Evolutionary conservation across 2,888 invertebrate species (phyloP).

Genomic region (Leucoptera coffeella): DNA sequence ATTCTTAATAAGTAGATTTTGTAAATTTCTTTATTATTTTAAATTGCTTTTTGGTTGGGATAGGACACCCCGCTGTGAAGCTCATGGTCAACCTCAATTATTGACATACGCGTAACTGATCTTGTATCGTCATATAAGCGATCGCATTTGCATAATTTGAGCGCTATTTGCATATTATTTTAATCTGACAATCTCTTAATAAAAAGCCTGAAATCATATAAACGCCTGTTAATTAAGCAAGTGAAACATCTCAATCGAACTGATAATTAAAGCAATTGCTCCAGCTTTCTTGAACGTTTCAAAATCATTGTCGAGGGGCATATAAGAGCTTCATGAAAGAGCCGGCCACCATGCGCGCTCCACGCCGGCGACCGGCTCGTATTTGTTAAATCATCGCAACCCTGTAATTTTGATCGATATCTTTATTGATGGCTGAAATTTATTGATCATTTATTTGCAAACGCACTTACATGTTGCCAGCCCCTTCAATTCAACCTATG

Average conservation of each 20-base stretch:
- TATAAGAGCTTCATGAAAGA: constrained; percentile 44
- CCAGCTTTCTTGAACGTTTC: constrained; percentile 25
- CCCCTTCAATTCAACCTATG: constrained; percentile 27
- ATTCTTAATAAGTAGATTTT: too few relatives aligned
- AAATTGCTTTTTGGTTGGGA: too few relatives aligned
- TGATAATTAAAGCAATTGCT: constrained; percentile 38
- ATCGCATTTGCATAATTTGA: too few relatives aligned
- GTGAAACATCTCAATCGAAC: constrained; percentile 24
- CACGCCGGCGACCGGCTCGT: constrained; percentile 32
- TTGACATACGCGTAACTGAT: too few relatives aligned
- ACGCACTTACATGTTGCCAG: constrained; percentile 30
- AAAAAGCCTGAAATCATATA: too few relatives aligned
- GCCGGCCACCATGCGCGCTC: constrained; percentile 34
- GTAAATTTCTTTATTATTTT: too few relatives aligned
- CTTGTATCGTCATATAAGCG: too few relatives aligned
- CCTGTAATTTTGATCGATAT: constrained; percentile 54
- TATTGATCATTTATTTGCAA: constrained; percentile 49
- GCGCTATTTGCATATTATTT: too few relatives aligned
- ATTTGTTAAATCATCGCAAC: constrained; percentile 50
- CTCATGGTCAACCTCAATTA: too few relatives aligned
- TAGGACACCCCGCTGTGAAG: too few relatives aligned
- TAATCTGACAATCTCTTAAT: too few relatives aligned
- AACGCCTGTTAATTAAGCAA: too few relatives aligned
- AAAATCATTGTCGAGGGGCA: constrained; percentile 37
- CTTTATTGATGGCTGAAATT: constrained; percentile 48